Evolutionary conservation across 2,113 vertebrate genomes (phyloP).

Genomic region (Daboia siamensis): DNA sequence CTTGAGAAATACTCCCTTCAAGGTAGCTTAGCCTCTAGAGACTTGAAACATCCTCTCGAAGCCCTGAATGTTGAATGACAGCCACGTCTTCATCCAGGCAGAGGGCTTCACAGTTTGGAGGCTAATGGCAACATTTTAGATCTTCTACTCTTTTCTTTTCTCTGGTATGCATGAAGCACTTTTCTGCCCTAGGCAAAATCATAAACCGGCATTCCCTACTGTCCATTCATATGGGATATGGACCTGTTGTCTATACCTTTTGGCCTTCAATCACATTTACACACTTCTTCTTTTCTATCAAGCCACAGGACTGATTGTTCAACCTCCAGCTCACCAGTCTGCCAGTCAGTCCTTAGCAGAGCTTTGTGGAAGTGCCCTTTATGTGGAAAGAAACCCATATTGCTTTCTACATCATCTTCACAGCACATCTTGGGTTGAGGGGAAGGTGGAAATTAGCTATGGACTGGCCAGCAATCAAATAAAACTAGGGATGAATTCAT

Average conservation of each 20-base stretch:
- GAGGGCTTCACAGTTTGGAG: background rate
- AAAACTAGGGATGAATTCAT: background rate
- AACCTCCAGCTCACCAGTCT: background rate
- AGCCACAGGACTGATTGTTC: background rate
- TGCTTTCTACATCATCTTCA: background rate
- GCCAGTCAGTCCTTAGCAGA: background rate
- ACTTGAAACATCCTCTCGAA: background rate
- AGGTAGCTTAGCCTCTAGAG: background rate
- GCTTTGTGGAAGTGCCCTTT: background rate
- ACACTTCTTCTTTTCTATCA: background rate
- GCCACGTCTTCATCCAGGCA: background rate
- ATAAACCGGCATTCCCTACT: background rate
- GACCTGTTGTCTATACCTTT: background rate
- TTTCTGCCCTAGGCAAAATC: background rate
- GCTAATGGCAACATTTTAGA: conserved; percentile 11
- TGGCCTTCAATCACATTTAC: background rate
- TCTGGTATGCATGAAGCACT: background rate
- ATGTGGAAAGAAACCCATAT: background rate
- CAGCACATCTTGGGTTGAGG: background rate
- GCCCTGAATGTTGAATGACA: background rate
- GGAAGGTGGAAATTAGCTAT: background rate
- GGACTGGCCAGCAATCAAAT: background rate
- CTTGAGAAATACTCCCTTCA: background rate
- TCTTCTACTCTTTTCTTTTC: background rate
- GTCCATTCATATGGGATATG: background rate